Base-by-base conservation (phyloP, 2,888 invertebrate genomes). In the Polymixis lichenea region DNA sequence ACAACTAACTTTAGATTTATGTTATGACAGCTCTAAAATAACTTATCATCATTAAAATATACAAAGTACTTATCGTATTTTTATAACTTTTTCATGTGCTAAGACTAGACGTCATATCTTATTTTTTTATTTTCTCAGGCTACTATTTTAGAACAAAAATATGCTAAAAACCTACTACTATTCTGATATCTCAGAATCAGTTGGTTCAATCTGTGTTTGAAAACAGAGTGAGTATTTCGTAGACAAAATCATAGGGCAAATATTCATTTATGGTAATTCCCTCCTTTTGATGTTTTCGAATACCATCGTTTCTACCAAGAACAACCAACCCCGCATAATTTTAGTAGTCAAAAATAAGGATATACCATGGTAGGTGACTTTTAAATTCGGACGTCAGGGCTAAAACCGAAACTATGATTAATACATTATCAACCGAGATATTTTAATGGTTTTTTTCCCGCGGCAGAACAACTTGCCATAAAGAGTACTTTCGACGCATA, bases 221-320 rank as follows among this genome's bases (percentile, higher is more conserved):
- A 70, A 69, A 28, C 38, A 56, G 7, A 71, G 19, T 51, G 22
- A 28, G 51, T n/a, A 19, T 64, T 58, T 72, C 56, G 32, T 32
- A 77, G 43, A 77, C 51, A 53, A 77, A 71, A 78, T 78, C 51
- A 58, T 32, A 65, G 25, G 15, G 17, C 56, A 72, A 72, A 71
- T 78, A 78, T 78, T 78, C 72, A 78, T 72, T 22, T 78, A 78
- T 78, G 78, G 64, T 72, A 77, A 77, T 77, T 65, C 9, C 1
- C 2, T 64, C 43, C 58, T 64, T 77, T 78, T 78, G 58, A 78
- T 32, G 53, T 78, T 78, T 65, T 58, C 22, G 51, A 56, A 77
- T 71, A 53, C 53, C 53, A 11, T 46, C 32, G 38, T 56, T 64
- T 56, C 13, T 32, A 56, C 43, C 9, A 25, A 70, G 8, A 77